Evolutionary conservation across 2,797 vertebrate species (phyloP).

Genomic region (Mastacembelus armatus): DNA sequence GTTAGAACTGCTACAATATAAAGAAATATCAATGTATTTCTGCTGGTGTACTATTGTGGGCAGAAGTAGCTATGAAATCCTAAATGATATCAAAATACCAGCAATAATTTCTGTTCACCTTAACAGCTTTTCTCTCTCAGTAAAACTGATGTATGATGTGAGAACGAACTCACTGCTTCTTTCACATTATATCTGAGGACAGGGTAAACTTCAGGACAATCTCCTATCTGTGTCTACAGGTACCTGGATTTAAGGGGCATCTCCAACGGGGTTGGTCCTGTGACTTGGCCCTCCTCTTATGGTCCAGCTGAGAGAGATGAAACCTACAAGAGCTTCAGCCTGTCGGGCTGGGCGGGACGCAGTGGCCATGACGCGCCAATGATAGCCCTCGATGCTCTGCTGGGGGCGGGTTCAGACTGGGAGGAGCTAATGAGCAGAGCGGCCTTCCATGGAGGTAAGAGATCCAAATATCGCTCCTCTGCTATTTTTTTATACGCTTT

Average conservation of each 20-base stretch:
- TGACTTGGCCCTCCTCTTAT: constrained; percentile 70
- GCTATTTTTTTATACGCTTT: too few relatives aligned
- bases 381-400: constrained; percentile 81
- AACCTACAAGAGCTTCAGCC: constrained; percentile 81
- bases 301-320: constrained; percentile 78
- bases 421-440: constrained; percentile 82
- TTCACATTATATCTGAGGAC: background rate
- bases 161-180: background rate
- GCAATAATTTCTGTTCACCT: too few relatives aligned
- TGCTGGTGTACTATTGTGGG: too few relatives aligned
- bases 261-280: constrained; percentile 72
- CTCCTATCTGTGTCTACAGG: constrained; percentile 54
- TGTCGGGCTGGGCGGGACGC: constrained; percentile 82
- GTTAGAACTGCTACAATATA: too few relatives aligned
- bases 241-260: constrained; percentile 81
- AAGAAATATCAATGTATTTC: too few relatives aligned
- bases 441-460: constrained; percentile 81
- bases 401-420: constrained; percentile 79
- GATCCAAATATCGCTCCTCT: background rate
- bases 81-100: too few relatives aligned
- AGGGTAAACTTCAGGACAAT: background rate
- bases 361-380: constrained; percentile 85
- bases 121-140: too few relatives aligned
- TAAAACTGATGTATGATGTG: too few relatives aligned
- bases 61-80: too few relatives aligned